Evolutionary conservation across 1,140 invertebrate species (phyloP), one percentile per base, ranked within the genome.

Genomic region (Sweltsa coloradensis): DNA sequence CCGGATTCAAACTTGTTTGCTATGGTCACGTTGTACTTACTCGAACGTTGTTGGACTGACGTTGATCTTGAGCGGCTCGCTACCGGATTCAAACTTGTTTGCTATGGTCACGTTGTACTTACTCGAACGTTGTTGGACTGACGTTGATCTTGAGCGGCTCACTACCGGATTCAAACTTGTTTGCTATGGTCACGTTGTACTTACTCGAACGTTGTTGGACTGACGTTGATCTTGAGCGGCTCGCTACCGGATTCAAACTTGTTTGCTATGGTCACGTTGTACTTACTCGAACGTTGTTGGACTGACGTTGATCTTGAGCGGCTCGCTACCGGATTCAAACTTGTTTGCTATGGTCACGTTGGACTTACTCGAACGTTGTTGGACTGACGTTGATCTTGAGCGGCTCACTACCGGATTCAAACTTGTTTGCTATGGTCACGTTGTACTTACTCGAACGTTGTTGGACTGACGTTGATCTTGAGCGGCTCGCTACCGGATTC

Each of bases 1-100:
- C 84, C 78, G 0, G 90, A 94, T 66, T 95, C 91, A 59, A 95
- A 93, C 69, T 92, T 93, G 66, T 94, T 95, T 19, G 90, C 90
- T 36, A 95, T 71, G 1, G 90, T 94, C 9, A 93, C 89, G 59
- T 94, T 92, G 2, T 48, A 74, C 83, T 84, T 76, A 95, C 91
- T 79, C 72, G 61, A 89, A 83, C 21, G 90, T 94, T 5, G 87
- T 91, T 3, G 91, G 91, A 62, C 90, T 95, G 54, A 95, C 78
- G 63, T 95, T 94, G 57, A 93, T 86, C 63, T 77, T 78, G 42
- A 92, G 70, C 0, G 89, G 86, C 64, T 92, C 89, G 45, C 90
- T 94, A 25, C 84, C 78, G 0, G 90, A 94, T 66, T 95, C 91
- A 59, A 95, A 93, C 69, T 92, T 93, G 66, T 94, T 95, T 19